phyloP scores from a whole-genome alignment of 2,888 invertebrate species.

The Andrena marginata region DNA sequence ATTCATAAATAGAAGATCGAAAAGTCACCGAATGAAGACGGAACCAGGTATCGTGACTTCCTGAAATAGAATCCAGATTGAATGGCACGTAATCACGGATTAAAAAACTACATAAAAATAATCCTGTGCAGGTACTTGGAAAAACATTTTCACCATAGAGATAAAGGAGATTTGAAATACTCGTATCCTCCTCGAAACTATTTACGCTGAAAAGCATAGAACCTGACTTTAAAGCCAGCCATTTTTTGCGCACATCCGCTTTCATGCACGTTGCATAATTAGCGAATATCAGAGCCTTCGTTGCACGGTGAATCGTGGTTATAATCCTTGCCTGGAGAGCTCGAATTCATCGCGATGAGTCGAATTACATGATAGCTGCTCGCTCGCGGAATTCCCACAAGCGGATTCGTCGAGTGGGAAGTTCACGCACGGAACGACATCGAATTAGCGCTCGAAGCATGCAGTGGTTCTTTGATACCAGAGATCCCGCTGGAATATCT shows the following conservation, averaged over 20 bases:
- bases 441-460: background rate
- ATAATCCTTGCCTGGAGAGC: conserved; percentile 12
- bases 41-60: no score
- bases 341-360: background rate
- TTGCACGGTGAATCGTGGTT: background rate
- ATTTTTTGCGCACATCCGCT: background rate
- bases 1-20: no score
- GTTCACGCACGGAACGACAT: background rate
- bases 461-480: background rate
- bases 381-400: conserved; percentile 11
- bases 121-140: no score
- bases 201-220: background rate
- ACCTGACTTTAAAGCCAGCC: background rate
- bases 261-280: conserved; percentile 6
- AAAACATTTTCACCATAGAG: background rate
- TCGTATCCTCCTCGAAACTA: background rate
- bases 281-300: conserved; percentile 23
- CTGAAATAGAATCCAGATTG: no score
- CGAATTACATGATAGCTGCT: background rate
- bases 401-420: background rate
- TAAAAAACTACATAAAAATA: no score
- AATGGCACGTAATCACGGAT: no score
- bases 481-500: background rate
- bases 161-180: background rate
- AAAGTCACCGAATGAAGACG: no score